Evolutionary conservation across 2,797 vertebrate species (phyloP), one percentile per base, ranked within the genome.

Genomic region (Dipus sagitta): DNA sequence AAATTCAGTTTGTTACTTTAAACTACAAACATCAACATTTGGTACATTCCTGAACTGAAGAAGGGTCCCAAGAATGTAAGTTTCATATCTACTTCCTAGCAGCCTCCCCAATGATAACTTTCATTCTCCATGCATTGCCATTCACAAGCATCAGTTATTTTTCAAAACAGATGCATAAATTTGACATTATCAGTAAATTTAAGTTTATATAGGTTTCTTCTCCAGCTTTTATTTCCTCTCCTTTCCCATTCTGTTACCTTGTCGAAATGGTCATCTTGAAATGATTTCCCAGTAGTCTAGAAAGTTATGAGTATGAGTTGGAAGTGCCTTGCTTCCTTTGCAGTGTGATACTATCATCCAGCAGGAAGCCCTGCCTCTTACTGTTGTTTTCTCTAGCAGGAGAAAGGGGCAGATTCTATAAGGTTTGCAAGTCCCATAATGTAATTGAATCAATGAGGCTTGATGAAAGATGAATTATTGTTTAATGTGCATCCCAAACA

Each of bases 131-230:
- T 52, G 10, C 13, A 54, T 75, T 72, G 21, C 5, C 62, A 78
- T 90, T 94, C 32, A 81, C 24, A 72, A 28, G 15, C 2, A 78
- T 88, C 32, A 96, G 42, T 67, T 88, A 47, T 47, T 90, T 96
- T 94, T 89, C 32, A 86, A 82, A 6, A 18, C n/a, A 82, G 68
- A 62, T 94, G 23, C 77, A 83, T 95, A 76, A 86, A 70, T 88
- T 92, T 87, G 81, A 90, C 72, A 64, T 65, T 94, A 90, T 92
- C 54, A 52, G 47, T 83, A 71, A 71, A 9, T 90, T 72, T 62
- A 85, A 17, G 17, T 90, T 95, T 95, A 79, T 90, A 96, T 90
- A 52, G 67, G 60, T 86, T 90, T 79, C 75, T 94, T 90, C 65
- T 75, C 79, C 3, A 1, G 60, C 76, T 75, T 81, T 68, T 90